Evolutionary conservation across 1,140 invertebrate species (phyloP).

Genomic region (Asbolus verrucosus): DNA sequence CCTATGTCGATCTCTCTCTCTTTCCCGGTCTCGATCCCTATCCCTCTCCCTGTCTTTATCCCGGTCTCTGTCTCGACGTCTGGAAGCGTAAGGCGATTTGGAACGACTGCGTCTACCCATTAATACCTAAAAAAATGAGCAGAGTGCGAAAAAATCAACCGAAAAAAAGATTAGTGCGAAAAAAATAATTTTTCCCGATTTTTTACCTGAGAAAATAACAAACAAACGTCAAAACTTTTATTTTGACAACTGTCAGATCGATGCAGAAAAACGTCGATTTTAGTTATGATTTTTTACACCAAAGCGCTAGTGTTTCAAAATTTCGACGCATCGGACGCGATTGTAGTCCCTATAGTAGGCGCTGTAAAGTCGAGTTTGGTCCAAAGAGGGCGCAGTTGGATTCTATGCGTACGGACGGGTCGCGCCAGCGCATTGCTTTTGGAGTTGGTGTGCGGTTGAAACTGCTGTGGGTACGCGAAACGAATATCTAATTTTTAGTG

Average conservation of each 20-base stretch:
- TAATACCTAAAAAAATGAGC: slow-evolving; percentile 44
- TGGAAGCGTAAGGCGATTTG: slow-evolving; percentile 59
- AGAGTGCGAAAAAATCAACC: not conserved
- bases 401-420: slow-evolving; percentile 17
- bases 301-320: slow-evolving; percentile 60
- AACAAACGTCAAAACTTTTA: slow-evolving; percentile 49
- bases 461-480: slow-evolving; percentile 54
- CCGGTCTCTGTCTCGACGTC: slow-evolving; percentile 60
- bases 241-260: slow-evolving; percentile 58
- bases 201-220: slow-evolving; percentile 54
- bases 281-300: slow-evolving; percentile 62
- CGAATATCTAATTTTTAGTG: slow-evolving; percentile 47
- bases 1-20: slow-evolving; percentile 68
- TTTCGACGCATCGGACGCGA: not conserved
- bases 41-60: slow-evolving; percentile 64
- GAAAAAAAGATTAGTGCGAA: not conserved
- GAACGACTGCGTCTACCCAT: slow-evolving; percentile 64
- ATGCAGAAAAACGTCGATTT: slow-evolving; percentile 61
- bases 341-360: not conserved
- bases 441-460: slow-evolving; percentile 49
- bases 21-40: slow-evolving; percentile 66
- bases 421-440: slow-evolving; percentile 31
- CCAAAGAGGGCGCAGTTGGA: not conserved
- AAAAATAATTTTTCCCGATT: slow-evolving; percentile 48
- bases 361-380: not conserved